Conservation (phyloP, 2,797 vertebrate genomes). For the Coilia nasus region DNA sequence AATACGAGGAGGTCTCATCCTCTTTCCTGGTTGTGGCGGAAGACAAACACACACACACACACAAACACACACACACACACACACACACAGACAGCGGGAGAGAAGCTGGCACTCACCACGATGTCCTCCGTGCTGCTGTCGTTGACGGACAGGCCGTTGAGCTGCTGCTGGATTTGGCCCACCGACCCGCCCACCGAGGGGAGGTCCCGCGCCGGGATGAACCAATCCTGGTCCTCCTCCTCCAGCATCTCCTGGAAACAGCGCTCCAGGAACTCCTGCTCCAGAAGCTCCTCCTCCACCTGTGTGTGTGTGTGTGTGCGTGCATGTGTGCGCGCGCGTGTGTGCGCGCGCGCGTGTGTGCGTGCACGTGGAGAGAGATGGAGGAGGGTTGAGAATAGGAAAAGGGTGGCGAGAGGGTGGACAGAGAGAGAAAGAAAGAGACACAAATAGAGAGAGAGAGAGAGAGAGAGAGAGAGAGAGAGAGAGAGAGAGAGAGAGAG, state of each 20-base stretch:
- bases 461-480: too few relatives aligned
- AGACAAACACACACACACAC: too few relatives aligned
- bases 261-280: slow-evolving; percentile 95
- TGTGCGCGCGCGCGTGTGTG: not conserved
- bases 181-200: slow-evolving; percentile 83
- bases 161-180: slow-evolving; percentile 93
- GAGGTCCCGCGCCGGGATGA: slow-evolving; percentile 93
- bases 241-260: slow-evolving; percentile 99
- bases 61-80: too few relatives aligned
- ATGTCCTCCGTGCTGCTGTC: slow-evolving; percentile 87
- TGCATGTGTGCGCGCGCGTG: not conserved
- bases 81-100: too few relatives aligned
- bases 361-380: too few relatives aligned
- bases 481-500: too few relatives aligned
- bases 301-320: slow-evolving; percentile 50
- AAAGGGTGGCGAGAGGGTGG: too few relatives aligned
- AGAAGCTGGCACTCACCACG: slow-evolving; percentile 77
- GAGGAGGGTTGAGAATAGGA: too few relatives aligned
- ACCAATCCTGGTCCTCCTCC: slow-evolving; percentile 97
- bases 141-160: slow-evolving; percentile 84
- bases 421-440: too few relatives aligned
- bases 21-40: too few relatives aligned
- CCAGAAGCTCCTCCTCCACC: slow-evolving; percentile 96
- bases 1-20: too few relatives aligned
- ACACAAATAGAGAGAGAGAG: too few relatives aligned